Conservation (phyloP, 2,113 vertebrate genomes). For the Chaenogobius annularis region DNA sequence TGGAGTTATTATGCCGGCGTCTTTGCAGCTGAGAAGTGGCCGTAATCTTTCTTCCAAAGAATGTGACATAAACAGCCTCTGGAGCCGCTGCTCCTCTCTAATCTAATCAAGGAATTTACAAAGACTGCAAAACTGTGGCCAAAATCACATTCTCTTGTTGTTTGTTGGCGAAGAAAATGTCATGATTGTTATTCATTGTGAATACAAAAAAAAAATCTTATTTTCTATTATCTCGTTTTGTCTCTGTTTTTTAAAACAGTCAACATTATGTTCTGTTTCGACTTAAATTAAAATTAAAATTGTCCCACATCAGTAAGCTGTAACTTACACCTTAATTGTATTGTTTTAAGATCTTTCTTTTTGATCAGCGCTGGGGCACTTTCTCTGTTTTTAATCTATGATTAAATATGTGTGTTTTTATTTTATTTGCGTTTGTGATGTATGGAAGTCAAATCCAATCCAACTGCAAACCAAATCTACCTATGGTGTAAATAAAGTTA, state of each 20-base stretch:
- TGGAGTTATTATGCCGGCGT: conserved; percentile 52
- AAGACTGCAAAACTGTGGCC: conserved; percentile 12
- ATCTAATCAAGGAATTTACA: conserved; percentile 55
- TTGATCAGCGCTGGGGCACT: too few relatives aligned
- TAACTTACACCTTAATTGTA: not conserved
- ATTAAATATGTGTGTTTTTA: too few relatives aligned
- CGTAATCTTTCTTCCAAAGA: conserved; percentile 64
- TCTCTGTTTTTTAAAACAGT: not conserved
- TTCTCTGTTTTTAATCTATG: too few relatives aligned
- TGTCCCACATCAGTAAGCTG: not conserved
- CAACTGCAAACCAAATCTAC: too few relatives aligned
- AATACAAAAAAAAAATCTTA: conserved; percentile 1
- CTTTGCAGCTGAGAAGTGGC: conserved; percentile 59
- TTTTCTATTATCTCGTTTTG: conserved; percentile 1
- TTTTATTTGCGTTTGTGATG: too few relatives aligned
- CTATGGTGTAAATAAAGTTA: too few relatives aligned
- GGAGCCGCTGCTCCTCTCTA: conserved; percentile 50
- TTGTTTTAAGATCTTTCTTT: too few relatives aligned
- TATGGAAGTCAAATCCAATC: too few relatives aligned
- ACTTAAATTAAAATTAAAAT: not conserved
- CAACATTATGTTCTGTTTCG: not conserved
- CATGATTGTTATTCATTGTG: conserved; percentile 4
- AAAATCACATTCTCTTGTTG: conserved; percentile 6
- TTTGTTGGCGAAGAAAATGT: conserved; percentile 5
- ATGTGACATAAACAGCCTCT: conserved; percentile 58